These are phyloP conservation scores for Allophyes oxyacanthae DNA, from an alignment of 2,888 invertebrate genomes.

Conservation along the genomic window DNA sequence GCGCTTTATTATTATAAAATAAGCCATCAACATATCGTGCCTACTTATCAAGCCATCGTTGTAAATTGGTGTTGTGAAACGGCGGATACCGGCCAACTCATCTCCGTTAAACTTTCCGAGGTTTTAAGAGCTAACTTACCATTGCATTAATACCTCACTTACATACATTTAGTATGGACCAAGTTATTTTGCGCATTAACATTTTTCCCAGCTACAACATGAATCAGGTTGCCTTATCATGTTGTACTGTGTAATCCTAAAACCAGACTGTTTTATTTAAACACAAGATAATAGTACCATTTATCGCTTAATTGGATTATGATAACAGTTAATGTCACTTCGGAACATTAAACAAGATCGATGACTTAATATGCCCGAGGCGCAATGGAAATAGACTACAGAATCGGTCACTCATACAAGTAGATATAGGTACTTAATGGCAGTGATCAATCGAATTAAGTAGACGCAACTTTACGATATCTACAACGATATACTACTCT, in stretches of 20 bases:
- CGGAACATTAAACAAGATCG: slow-evolving; percentile 40
- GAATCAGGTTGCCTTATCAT: background rate
- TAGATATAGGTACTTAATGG: slow-evolving; percentile 14
- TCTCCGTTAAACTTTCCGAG: slow-evolving; percentile 20
- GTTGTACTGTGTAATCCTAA: background rate
- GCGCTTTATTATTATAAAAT: slow-evolving; percentile 72
- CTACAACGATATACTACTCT: slow-evolving; percentile 4
- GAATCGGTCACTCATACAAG: slow-evolving; percentile 22
- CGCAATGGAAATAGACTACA: slow-evolving; percentile 15
- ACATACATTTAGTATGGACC: background rate
- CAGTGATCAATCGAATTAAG: slow-evolving; percentile 34
- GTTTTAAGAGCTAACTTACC: slow-evolving; percentile 4
- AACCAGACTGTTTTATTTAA: slow-evolving; percentile 1
- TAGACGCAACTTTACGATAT: slow-evolving; percentile 10
- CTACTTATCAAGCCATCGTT: slow-evolving; percentile 65
- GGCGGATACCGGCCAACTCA: slow-evolving; percentile 35
- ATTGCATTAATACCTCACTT: background rate
- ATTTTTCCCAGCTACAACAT: no score
- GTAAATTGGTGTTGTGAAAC: slow-evolving; percentile 60
- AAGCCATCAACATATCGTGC: slow-evolving; percentile 72
- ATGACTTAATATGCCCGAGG: slow-evolving; percentile 42
- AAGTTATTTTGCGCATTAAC: no score
- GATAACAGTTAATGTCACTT: slow-evolving; percentile 39
- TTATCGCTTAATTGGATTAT: slow-evolving; percentile 33
- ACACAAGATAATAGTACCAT: slow-evolving; percentile 13